Percentiles rank a stretch among this genome's conserved stretches.
Conservation (phyloP, 1,140 invertebrate genomes). For the Metaphire vulgaris region DNA sequence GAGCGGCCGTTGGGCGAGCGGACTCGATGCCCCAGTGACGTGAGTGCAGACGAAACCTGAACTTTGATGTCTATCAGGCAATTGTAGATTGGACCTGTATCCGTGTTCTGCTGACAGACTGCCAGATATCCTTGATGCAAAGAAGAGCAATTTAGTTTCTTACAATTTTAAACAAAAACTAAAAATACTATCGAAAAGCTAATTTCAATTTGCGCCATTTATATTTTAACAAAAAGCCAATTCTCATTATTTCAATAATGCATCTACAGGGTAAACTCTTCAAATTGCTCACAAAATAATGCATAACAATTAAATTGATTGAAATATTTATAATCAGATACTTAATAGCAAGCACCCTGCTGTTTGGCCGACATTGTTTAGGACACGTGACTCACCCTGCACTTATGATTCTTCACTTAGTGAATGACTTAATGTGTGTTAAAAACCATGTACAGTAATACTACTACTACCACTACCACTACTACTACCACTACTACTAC, state of each 20-base stretch:
- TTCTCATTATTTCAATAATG: slow-evolving; percentile 22
- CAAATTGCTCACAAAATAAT: neutral
- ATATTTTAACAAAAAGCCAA: neutral
- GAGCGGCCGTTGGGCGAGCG: slow-evolving; percentile 13
- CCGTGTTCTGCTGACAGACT: slow-evolving; percentile 59
- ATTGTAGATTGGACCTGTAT: slow-evolving; percentile 61
- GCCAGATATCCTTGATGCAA: slow-evolving; percentile 59
- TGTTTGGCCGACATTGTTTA: too few species aligned
- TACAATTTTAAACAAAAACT: too few species aligned
- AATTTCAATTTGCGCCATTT: neutral
- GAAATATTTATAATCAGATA: too few species aligned
- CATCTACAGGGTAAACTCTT: neutral
- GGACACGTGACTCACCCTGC: too few species aligned
- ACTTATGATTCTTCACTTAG: too few species aligned
- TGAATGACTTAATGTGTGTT: too few species aligned
- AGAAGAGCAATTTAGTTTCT: slow-evolving; percentile 20
- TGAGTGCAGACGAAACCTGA: slow-evolving; percentile 57
- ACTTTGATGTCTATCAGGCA: slow-evolving; percentile 63
- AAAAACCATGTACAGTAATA: too few species aligned
- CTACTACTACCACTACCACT: too few species aligned
- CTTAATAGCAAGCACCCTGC: too few species aligned
- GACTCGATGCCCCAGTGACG: slow-evolving; percentile 12
- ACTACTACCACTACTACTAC: too few species aligned
- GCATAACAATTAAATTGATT: slow-evolving; percentile 37
- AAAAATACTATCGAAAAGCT: slow-evolving; percentile 3